Evolutionary conservation across 2,113 vertebrate species (phyloP).

Genomic region (Lichenostomus cassidix): DNA sequence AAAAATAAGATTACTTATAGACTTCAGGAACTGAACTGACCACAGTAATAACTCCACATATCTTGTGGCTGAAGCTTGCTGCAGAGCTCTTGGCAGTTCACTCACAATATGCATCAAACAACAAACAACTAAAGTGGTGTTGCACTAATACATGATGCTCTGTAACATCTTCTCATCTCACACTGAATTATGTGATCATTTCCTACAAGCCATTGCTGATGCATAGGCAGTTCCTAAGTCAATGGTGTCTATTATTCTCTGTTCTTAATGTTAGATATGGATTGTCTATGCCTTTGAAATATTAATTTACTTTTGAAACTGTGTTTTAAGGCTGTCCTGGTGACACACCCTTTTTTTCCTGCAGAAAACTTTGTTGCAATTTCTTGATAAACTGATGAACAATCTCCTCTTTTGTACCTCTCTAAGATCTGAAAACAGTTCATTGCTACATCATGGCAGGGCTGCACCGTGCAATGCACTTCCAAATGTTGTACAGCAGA

Average conservation of each 20-base stretch:
- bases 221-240: background rate
- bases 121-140: background rate
- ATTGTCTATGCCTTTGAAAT: background rate
- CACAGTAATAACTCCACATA: background rate
- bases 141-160: background rate
- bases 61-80: background rate
- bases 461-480: background rate
- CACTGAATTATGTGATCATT: background rate
- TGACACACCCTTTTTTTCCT: background rate
- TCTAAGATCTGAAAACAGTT: background rate
- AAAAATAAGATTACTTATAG: constrained; percentile 2
- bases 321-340: background rate
- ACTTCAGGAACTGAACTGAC: constrained; percentile 11
- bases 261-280: background rate
- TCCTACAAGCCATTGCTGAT: background rate
- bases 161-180: background rate
- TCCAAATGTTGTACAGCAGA: background rate
- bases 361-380: background rate
- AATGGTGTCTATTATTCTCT: background rate
- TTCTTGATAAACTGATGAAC: background rate
- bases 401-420: background rate
- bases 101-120: background rate
- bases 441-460: background rate
- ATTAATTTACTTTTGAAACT: background rate
- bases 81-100: background rate